Evolutionary conservation across 2,888 invertebrate genomes (phyloP).

Genomic region (Limnephilus auricula): DNA sequence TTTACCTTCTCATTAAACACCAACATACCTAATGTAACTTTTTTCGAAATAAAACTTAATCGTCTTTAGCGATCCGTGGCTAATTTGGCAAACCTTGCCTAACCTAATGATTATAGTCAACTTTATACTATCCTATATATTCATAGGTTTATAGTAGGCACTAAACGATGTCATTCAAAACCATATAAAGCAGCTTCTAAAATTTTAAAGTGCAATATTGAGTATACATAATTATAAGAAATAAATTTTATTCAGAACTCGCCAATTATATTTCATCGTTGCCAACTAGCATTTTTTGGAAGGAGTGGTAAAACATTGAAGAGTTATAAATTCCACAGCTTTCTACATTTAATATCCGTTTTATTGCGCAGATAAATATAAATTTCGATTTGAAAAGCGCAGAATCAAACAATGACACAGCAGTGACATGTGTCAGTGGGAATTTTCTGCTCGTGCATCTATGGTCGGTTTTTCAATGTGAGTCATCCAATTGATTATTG

Average conservation of each 20-base stretch:
- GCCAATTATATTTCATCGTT: not conserved
- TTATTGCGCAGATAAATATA: constrained; percentile 1
- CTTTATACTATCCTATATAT: not conserved
- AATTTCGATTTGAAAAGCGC: constrained; percentile 41
- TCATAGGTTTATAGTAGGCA: not conserved
- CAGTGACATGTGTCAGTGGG: constrained; percentile 55
- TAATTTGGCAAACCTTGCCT: not conserved
- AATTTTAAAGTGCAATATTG: not conserved
- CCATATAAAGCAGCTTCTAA: not conserved
- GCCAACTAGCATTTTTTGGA: not conserved
- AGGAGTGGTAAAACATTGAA: not conserved
- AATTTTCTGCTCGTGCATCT: constrained; percentile 37
- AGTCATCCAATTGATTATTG: not conserved
- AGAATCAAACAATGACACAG: constrained; percentile 55
- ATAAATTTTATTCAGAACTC: not conserved
- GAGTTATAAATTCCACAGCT: not conserved
- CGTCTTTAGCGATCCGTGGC: no score
- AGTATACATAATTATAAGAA: no score
- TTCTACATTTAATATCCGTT: constrained; percentile 2
- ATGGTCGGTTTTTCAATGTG: not conserved
- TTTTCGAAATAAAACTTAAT: no score
- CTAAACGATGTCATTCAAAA: not conserved
- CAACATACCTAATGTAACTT: no score
- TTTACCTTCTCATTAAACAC: no score
- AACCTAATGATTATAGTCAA: not conserved